Evolutionary conservation across 2,797 vertebrate species (phyloP).

Genomic region (Enteromius unitaeniatus): DNA sequence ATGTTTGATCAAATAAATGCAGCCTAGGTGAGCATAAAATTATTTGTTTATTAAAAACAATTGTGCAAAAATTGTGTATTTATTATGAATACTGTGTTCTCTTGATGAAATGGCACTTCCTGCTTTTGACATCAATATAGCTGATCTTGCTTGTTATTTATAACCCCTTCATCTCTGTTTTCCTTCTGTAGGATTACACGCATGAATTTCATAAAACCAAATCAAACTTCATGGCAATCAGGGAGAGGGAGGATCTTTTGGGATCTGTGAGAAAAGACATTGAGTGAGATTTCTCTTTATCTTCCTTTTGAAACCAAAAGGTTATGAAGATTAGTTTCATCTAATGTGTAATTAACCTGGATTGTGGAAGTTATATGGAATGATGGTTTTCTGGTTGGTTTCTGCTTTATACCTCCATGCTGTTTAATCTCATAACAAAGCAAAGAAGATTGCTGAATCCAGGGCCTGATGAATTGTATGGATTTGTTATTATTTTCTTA

Average conservation of each 20-base stretch:
- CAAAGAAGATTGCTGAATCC: background rate
- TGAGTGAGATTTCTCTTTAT: conserved; percentile 84
- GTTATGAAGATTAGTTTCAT: background rate
- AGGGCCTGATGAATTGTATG: background rate
- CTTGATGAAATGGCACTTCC: background rate
- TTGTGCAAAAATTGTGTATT: too few relatives aligned
- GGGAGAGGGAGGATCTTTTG: conserved; percentile 95
- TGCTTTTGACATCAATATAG: background rate
- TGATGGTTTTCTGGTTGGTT: background rate
- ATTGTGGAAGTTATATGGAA: background rate
- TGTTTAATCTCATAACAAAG: background rate
- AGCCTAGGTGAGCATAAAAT: background rate
- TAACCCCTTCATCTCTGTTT: conserved; percentile 19
- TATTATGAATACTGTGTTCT: background rate
- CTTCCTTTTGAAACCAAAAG: background rate
- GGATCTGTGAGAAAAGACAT: conserved; percentile 97
- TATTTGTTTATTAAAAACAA: background rate
- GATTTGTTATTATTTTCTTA: background rate
- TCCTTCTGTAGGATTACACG: conserved; percentile 89
- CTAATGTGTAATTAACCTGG: background rate
- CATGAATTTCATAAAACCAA: conserved; percentile 99
- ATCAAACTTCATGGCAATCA: conserved; percentile 93
- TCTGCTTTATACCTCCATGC: background rate
- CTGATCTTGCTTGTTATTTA: background rate
- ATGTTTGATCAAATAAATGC: background rate